A percentile compares a stretch with the other conserved stretches of the same genome.
Conservation (phyloP, 2,113 vertebrate species). For the Neotragus pygmaeus region DNA sequence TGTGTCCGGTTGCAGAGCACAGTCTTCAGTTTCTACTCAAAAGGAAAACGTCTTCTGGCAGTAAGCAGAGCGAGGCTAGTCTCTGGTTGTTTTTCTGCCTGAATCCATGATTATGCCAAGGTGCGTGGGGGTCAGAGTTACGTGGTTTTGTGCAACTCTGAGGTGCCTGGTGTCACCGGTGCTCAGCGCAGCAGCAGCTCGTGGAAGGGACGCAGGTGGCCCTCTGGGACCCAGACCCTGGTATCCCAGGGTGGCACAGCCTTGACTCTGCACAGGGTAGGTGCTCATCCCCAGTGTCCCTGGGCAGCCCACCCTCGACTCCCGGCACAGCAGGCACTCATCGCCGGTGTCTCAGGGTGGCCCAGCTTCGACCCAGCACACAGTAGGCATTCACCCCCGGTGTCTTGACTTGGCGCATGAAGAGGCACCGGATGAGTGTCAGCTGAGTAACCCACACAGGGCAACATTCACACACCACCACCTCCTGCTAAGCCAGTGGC, state of each 20-base stretch:
- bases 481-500: neutral
- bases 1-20: neutral
- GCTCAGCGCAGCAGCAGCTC: neutral
- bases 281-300: neutral
- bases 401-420: neutral
- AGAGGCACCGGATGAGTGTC: neutral
- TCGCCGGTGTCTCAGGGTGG: neutral
- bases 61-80: neutral
- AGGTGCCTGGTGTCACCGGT: neutral
- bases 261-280: neutral
- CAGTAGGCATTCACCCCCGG: neutral
- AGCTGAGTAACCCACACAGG: neutral
- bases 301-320: neutral
- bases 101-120: neutral
- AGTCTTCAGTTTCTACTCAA: neutral
- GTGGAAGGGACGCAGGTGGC: neutral
- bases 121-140: neutral
- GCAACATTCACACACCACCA: neutral
- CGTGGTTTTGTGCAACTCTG: neutral
- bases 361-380: neutral
- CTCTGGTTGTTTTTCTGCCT: neutral
- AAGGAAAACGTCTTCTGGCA: neutral
- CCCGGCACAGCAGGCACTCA: fast-evolving
- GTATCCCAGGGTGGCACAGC: too few relatives aligned
- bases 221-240: neutral